Evolutionary conservation across 2,797 vertebrate species (phyloP), one percentile per base, ranked within the genome.

Genomic region (Brachymystax lenok): DNA sequence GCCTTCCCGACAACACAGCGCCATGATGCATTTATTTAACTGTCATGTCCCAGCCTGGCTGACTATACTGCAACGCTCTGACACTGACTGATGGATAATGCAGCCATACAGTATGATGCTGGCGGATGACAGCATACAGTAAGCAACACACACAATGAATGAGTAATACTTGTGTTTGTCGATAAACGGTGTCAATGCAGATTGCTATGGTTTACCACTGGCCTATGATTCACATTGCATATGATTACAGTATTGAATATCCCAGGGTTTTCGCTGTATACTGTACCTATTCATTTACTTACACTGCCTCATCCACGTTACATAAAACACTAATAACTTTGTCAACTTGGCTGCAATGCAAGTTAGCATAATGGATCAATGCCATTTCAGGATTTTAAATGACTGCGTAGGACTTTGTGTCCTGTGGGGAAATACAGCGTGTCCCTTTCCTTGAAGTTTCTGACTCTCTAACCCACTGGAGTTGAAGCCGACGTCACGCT

Each of bases 1-100:
- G 71, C 51, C 79, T 72, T 79, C 63, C 70, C 56, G 76, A 80
- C 83, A 86, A 77, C 78, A 76, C 79, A 72, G 63, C 13, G 75
- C 86, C 80, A 87, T 88, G 88, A 80, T 75, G 80, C 75, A 78
- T 85, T 81, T 87, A 83, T 87, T 85, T 83, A 83, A 83, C 71
- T 75, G 82, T 87, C 86, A 86, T 82, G 77, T 82, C 73, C 72
- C 69, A n/a, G 77, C 59, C 17, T 27, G 8, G 74, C 74, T 78
- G 80, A 70, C 75, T 74, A 67, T 82, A 75, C 74, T 52, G 54
- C 46, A 80, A 85, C 2, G 14, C 69, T 24, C 71, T 84, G 73
- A 86, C 83, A 84, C 67, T 80, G 81, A 87, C 77, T 84, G 80
- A 66, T 83, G 75, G 40, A 46, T 3, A 46, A 46, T 75, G 73